Percentiles rank a stretch among this genome's conserved stretches.
Conservation (phyloP, 2,888 invertebrate species). For the Taenaris catops region DNA sequence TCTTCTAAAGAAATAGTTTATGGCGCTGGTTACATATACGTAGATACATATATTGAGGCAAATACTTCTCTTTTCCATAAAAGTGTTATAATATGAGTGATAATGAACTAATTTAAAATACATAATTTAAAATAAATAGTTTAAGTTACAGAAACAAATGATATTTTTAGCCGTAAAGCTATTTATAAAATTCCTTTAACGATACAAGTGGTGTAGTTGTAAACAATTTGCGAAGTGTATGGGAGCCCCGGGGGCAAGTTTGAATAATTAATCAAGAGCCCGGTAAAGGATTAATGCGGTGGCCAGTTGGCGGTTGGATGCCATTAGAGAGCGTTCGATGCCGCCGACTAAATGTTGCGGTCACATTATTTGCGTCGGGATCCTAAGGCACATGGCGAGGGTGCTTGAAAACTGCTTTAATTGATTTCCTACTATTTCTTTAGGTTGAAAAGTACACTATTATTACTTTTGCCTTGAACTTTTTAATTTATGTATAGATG, state of each 20-base stretch:
- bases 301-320: slow-evolving; percentile 74
- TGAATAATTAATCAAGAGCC: slow-evolving; percentile 76
- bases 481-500: no score
- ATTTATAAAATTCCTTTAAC: slow-evolving; percentile 12
- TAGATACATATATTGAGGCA: no score
- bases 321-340: slow-evolving; percentile 73
- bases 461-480: no score
- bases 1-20: no score
- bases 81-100: no score
- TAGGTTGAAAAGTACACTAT: no score
- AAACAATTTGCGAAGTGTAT: slow-evolving; percentile 60
- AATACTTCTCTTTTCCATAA: no score
- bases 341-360: slow-evolving; percentile 65
- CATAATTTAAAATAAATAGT: no score
- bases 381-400: slow-evolving; percentile 34
- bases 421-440: slow-evolving; percentile 25
- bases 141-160: no score
- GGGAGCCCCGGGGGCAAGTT: slow-evolving; percentile 54
- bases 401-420: slow-evolving; percentile 34
- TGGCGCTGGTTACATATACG: no score
- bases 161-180: slow-evolving; percentile 3
- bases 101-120: no score
- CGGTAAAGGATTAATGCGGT: slow-evolving; percentile 76
- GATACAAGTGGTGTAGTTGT: slow-evolving; percentile 36
- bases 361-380: slow-evolving; percentile 57